These are phyloP conservation scores for Hanleya hanleyi DNA, from an alignment of 2,888 invertebrate species.

Conservation along the genomic window DNA sequence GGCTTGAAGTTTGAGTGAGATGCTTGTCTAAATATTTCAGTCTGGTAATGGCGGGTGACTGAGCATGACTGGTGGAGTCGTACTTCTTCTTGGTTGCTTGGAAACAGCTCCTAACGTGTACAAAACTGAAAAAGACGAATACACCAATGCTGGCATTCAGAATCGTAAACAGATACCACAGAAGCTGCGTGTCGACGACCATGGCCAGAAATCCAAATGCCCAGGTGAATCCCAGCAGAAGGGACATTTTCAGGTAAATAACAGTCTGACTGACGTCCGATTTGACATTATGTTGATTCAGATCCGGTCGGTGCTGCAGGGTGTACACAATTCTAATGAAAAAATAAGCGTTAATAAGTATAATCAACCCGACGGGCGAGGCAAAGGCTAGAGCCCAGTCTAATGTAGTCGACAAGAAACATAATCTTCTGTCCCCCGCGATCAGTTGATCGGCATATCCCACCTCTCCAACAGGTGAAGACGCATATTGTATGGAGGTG, in stretches of 20 bases:
- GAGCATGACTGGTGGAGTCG: too few species aligned
- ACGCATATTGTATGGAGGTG: neutral
- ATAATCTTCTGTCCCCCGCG: too few species aligned
- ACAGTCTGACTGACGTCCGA: neutral
- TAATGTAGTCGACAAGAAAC: neutral
- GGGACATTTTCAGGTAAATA: neutral
- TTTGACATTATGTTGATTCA: neutral
- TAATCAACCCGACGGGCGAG: neutral
- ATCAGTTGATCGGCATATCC: neutral
- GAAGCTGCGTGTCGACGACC: neutral
- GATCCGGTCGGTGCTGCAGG: neutral
- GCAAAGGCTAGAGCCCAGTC: neutral
- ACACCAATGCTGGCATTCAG: neutral
- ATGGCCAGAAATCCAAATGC: neutral
- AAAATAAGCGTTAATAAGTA: neutral
- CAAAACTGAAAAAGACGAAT: neutral
- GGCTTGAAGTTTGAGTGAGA: too few species aligned
- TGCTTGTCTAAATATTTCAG: too few species aligned
- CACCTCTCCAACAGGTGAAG: neutral
- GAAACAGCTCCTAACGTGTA: too few species aligned
- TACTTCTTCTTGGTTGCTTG: too few species aligned
- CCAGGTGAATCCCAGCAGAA: constrained; percentile 7
- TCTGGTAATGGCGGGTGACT: too few species aligned
- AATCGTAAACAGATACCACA: neutral
- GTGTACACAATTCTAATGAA: neutral